Conservation (phyloP, 1,140 invertebrate species). For the Drosophila malerkotliana region DNA sequence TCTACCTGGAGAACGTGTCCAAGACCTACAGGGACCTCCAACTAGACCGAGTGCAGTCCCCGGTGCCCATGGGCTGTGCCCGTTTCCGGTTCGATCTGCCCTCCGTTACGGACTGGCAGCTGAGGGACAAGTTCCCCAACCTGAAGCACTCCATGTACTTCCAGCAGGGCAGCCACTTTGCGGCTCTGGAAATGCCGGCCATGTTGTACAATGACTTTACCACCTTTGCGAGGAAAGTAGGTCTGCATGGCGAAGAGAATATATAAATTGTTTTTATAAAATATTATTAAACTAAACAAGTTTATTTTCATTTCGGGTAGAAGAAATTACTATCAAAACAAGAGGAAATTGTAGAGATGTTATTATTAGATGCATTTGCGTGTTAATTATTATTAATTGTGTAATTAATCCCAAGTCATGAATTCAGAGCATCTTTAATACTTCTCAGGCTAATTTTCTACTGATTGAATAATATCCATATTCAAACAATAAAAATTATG, state of each 20-base stretch:
- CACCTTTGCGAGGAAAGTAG: slow-evolving; percentile 59
- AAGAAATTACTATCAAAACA: too few species aligned
- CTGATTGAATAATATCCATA: too few species aligned
- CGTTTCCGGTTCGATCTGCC: slow-evolving; percentile 88
- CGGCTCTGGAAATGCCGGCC: slow-evolving; percentile 91
- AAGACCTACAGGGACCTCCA: slow-evolving; percentile 77
- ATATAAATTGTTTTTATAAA: slow-evolving; percentile 16
- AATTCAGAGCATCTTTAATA: too few species aligned
- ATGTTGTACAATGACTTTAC: slow-evolving; percentile 88
- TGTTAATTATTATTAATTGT: too few species aligned
- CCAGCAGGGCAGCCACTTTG: slow-evolving; percentile 92
- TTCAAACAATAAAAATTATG: too few species aligned
- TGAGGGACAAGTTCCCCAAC: slow-evolving; percentile 87
- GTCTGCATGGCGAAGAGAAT: slow-evolving; percentile 32
- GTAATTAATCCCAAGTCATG: too few species aligned
- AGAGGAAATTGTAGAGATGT: too few species aligned
- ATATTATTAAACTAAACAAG: background rate
- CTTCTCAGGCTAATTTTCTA: too few species aligned
- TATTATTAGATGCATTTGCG: too few species aligned
- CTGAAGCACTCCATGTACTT: slow-evolving; percentile 87
- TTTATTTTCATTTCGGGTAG: background rate
- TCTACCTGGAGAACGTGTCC: slow-evolving; percentile 89
- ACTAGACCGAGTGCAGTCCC: slow-evolving; percentile 86
- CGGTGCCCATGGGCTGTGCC: slow-evolving; percentile 88
- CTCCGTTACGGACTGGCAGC: slow-evolving; percentile 86